These are phyloP conservation scores for Phaenicophaeus curvirostris DNA, from an alignment of 2,797 vertebrate species.

Conservation along the genomic window DNA sequence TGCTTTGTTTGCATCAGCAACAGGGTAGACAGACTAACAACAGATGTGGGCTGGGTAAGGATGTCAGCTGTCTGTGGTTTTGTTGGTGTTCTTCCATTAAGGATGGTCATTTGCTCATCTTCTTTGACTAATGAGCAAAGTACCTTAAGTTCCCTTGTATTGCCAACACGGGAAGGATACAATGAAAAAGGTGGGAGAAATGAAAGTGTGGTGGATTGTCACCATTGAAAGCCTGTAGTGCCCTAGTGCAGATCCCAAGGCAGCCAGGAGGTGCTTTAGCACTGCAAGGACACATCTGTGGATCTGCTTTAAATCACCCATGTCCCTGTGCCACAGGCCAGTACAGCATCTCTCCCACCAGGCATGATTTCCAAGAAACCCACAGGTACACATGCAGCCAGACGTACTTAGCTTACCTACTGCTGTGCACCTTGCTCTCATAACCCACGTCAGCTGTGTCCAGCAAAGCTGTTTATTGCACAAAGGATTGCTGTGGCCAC, in stretches of 20 bases:
- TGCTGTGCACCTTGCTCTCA: background rate
- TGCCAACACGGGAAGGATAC: background rate
- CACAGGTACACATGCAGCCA: background rate
- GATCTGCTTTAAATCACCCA: background rate
- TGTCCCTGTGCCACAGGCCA: background rate
- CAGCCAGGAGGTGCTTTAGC: background rate
- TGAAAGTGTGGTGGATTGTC: background rate
- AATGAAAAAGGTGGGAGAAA: background rate
- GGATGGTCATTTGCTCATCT: background rate
- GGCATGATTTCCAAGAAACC: background rate
- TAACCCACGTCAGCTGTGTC: background rate
- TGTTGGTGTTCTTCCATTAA: background rate
- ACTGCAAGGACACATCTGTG: background rate
- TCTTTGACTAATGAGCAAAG: background rate
- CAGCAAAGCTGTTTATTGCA: background rate
- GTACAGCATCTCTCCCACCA: background rate
- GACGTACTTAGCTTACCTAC: background rate
- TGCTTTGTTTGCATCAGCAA: background rate
- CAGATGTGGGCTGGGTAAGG: background rate
- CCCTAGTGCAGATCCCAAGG: background rate
- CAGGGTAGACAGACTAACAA: background rate
- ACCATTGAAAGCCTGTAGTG: background rate
- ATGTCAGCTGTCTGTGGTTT: background rate
- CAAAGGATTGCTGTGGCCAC: background rate
- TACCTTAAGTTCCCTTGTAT: background rate